Conservation (phyloP, 1,140 invertebrate species). For the Ladona fulva region DNA sequence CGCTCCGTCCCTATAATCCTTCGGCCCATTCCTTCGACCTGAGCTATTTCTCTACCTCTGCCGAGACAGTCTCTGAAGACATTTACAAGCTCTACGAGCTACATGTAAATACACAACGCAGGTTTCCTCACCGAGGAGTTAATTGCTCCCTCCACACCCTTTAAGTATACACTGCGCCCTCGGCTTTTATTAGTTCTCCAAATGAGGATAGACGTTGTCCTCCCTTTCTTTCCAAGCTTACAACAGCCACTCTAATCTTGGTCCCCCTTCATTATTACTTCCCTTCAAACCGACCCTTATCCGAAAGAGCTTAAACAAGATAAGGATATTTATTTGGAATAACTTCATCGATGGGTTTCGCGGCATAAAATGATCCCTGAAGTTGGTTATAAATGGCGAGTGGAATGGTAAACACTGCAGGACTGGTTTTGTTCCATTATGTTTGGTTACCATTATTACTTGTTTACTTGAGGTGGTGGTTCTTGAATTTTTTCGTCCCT, state of each 20-base stretch:
- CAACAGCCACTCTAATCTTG: not conserved
- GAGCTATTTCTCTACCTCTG: not conserved
- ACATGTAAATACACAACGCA: not conserved
- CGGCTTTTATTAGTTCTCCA: not conserved
- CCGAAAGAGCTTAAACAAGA: not conserved
- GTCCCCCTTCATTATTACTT: not conserved
- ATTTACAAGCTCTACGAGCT: not conserved
- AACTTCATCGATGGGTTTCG: too few species aligned
- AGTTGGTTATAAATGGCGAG: too few species aligned
- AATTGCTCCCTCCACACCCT: not conserved
- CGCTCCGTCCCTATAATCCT: not conserved
- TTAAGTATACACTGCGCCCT: not conserved
- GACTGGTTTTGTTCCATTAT: too few species aligned
- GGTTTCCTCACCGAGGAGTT: not conserved
- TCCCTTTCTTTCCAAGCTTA: not conserved
- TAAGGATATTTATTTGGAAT: not conserved
- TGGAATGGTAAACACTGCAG: too few species aligned
- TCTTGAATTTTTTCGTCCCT: too few species aligned
- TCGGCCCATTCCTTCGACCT: not conserved
- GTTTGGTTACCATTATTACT: too few species aligned
- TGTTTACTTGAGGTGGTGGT: too few species aligned
- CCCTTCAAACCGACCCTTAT: not conserved
- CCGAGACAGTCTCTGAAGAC: not conserved
- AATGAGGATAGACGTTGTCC: slow-evolving; percentile 4
- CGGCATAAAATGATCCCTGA: too few species aligned